A percentile compares a stretch with the other conserved stretches of the same genome.
Evolutionary conservation across 2,797 vertebrate species (phyloP).

Genomic region (Poecile montanus): DNA sequence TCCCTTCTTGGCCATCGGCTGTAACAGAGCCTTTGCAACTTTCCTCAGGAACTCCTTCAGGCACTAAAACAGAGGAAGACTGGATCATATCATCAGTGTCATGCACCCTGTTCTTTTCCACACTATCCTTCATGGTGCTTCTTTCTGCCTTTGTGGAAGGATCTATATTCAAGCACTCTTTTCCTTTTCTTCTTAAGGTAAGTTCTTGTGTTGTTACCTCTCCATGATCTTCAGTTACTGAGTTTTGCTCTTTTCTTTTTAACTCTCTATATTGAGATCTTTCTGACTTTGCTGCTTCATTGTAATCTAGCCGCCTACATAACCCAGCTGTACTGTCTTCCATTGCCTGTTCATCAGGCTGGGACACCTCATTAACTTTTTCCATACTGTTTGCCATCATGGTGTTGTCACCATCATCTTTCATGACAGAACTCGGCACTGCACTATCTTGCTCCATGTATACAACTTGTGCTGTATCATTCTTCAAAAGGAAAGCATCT

Average conservation of each 20-base stretch:
- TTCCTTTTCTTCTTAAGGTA: not conserved
- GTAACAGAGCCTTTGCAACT: not conserved
- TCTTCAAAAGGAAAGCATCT: constrained; percentile 1
- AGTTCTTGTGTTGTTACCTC: not conserved
- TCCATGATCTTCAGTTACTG: not conserved
- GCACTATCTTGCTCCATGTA: not conserved
- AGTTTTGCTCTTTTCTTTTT: constrained; percentile 18
- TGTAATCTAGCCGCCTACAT: not conserved
- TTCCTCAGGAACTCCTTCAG: constrained; percentile 4
- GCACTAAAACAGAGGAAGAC: constrained; percentile 7
- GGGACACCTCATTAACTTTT: not conserved
- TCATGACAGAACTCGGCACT: not conserved
- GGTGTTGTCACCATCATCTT: not conserved
- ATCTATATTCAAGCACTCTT: not conserved
- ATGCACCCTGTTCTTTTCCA: not conserved
- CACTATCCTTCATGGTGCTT: not conserved
- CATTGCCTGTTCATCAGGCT: not conserved
- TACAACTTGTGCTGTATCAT: not conserved
- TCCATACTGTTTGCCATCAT: not conserved
- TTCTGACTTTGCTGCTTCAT: not conserved
- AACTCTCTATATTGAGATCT: not conserved
- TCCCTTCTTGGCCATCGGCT: not conserved
- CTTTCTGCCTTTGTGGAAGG: not conserved
- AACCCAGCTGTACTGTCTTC: not conserved
- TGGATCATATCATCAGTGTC: not conserved